A percentile compares a stretch with the other conserved stretches of the same genome.
These are phyloP conservation scores for Odocoileus virginianus DNA, from an alignment of 2,113 vertebrate genomes.

Conservation along the genomic window DNA sequence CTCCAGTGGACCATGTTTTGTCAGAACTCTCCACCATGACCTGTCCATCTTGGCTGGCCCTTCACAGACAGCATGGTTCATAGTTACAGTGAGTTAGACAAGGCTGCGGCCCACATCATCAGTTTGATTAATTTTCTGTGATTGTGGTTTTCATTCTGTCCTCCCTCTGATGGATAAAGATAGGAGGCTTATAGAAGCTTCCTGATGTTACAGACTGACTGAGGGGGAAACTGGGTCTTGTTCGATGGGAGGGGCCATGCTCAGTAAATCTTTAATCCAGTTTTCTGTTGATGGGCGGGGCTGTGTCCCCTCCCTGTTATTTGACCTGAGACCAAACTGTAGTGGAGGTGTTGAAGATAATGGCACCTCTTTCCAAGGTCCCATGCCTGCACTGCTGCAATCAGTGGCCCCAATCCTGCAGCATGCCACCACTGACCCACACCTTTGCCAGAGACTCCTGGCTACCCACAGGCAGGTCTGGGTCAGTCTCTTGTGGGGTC, in stretches of 20 bases:
- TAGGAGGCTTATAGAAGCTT: not conserved
- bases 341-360: not conserved
- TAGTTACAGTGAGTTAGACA: not conserved
- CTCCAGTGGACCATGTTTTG: not conserved
- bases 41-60: not conserved
- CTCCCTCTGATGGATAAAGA: not conserved
- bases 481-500: not conserved
- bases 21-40: not conserved
- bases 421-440: not conserved
- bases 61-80: not conserved
- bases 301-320: not conserved
- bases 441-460: not conserved
- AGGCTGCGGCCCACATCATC: fast-evolving
- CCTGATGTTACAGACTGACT: not conserved
- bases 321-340: not conserved
- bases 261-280: not conserved
- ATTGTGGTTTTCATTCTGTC: not conserved
- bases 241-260: not conserved
- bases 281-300: not conserved
- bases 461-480: not conserved
- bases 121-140: not conserved
- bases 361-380: not conserved
- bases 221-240: not conserved
- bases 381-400: not conserved
- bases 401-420: not conserved